A percentile compares a stretch with the other conserved stretches of the same genome.
These are phyloP conservation scores for Macrotrachela quadricornifera DNA, from an alignment of 1,140 invertebrate genomes.

Conservation along the genomic window DNA sequence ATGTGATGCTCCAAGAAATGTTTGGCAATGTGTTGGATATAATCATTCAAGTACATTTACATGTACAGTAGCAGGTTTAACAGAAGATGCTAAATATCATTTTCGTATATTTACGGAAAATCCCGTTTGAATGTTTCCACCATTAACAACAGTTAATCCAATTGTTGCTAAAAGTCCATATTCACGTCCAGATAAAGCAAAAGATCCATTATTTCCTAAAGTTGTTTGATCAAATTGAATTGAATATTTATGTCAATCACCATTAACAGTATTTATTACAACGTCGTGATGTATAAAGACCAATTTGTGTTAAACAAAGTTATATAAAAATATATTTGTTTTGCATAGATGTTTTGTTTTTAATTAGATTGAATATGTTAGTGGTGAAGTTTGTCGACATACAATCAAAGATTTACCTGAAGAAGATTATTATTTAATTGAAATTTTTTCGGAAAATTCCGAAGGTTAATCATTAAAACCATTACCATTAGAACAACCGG, in stretches of 20 bases:
- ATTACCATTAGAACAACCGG: neutral
- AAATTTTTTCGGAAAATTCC: conserved; percentile 71
- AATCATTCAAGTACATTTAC: neutral
- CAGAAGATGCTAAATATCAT: conserved; percentile 8
- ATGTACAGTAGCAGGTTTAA: neutral
- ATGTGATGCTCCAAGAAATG: conserved; percentile 25
- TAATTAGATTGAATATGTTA: neutral
- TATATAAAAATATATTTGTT: no score
- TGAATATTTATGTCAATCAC: conserved; percentile 66
- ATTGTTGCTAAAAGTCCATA: conserved; percentile 3
- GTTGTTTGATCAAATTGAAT: conserved; percentile 39
- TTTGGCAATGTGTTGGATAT: conserved; percentile 46
- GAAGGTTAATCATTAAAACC: conserved; percentile 49
- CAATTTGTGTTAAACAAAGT: conserved; percentile 5
- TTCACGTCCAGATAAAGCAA: conserved; percentile 49
- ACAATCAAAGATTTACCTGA: conserved; percentile 67
- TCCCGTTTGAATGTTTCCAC: conserved; percentile 11
- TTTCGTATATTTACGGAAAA: conserved; percentile 21
- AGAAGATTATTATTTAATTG: conserved; percentile 64
- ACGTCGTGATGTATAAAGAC: neutral
- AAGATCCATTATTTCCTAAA: conserved; percentile 45
- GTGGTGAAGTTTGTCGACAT: conserved; percentile 16
- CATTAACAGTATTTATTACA: conserved; percentile 43
- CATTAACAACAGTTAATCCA: neutral
- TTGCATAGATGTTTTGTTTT: no score